These are phyloP conservation scores for Epinotia brunnichana DNA, from an alignment of 2,888 invertebrate species.

Conservation along the genomic window DNA sequence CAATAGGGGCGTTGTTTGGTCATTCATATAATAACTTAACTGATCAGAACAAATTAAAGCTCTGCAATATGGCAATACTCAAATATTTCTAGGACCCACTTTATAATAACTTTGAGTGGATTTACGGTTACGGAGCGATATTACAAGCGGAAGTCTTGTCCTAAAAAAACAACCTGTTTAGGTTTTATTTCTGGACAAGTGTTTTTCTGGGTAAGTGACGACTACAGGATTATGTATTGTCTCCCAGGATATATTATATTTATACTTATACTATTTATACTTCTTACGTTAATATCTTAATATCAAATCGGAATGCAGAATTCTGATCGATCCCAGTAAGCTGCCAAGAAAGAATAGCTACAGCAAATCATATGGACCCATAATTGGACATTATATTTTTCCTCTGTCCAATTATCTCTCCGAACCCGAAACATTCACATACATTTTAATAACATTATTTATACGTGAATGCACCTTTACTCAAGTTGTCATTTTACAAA, in stretches of 20 bases:
- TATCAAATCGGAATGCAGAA: background rate
- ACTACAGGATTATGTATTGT: too few species aligned
- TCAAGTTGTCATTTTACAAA: constrained; percentile 46
- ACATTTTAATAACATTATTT: constrained; percentile 18
- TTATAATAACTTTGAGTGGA: too few species aligned
- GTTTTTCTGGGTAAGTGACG: too few species aligned
- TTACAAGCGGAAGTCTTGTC: too few species aligned
- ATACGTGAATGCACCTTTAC: constrained; percentile 34
- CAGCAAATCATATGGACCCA: background rate
- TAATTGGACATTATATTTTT: constrained; percentile 18
- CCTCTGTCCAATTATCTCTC: constrained; percentile 5
- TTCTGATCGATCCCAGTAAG: background rate
- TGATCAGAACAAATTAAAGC: too few species aligned
- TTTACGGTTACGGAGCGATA: too few species aligned
- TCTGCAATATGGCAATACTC: too few species aligned
- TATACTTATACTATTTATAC: background rate
- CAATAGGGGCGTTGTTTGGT: background rate
- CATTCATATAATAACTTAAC: background rate
- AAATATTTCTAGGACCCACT: too few species aligned
- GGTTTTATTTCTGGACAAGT: too few species aligned
- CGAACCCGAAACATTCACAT: constrained; percentile 4
- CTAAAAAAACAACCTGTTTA: too few species aligned
- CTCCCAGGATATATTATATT: too few species aligned
- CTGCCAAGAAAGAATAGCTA: background rate
- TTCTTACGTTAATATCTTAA: too few species aligned